Percentiles rank a stretch among this genome's conserved stretches.
These are phyloP conservation scores for Willowsia nigromaculata DNA, from an alignment of 2,888 invertebrate genomes.

Conservation along the genomic window DNA sequence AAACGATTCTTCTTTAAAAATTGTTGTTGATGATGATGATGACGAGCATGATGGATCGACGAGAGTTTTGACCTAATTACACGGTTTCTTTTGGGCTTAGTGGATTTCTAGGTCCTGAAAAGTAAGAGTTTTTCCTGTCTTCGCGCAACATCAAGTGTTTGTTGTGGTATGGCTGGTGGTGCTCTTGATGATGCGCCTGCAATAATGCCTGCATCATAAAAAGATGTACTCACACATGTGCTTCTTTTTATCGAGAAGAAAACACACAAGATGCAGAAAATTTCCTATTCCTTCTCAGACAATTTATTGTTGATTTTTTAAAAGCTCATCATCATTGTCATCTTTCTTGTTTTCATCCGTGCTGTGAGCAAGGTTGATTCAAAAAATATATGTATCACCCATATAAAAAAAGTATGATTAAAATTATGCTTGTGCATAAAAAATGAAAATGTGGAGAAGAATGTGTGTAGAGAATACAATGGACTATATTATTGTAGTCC, in stretches of 20 bases:
- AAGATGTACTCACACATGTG: background rate
- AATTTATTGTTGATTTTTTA: background rate
- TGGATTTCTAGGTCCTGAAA: constrained; percentile 75
- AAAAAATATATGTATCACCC: too few species aligned
- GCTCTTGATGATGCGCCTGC: background rate
- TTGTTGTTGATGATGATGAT: background rate
- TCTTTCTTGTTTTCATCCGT: background rate
- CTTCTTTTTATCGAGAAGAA: background rate
- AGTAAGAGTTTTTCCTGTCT: constrained; percentile 71
- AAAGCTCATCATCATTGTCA: background rate
- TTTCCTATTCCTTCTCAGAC: background rate
- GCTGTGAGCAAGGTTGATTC: background rate
- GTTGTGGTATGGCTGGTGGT: background rate
- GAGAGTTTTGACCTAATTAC: constrained; percentile 76
- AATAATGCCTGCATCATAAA: background rate
- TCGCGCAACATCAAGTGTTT: constrained; percentile 11
- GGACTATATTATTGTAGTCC: background rate
- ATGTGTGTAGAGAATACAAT: too few species aligned
- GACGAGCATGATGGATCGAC: constrained; percentile 56
- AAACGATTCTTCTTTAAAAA: background rate
- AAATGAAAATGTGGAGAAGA: background rate
- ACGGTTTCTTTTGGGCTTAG: constrained; percentile 76
- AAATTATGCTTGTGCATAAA: background rate
- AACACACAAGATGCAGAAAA: background rate
- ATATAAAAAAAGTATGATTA: background rate